Conservation (phyloP, 53 echinoderm and acorn worm genomes). For the Echinarachnius parma region DNA sequence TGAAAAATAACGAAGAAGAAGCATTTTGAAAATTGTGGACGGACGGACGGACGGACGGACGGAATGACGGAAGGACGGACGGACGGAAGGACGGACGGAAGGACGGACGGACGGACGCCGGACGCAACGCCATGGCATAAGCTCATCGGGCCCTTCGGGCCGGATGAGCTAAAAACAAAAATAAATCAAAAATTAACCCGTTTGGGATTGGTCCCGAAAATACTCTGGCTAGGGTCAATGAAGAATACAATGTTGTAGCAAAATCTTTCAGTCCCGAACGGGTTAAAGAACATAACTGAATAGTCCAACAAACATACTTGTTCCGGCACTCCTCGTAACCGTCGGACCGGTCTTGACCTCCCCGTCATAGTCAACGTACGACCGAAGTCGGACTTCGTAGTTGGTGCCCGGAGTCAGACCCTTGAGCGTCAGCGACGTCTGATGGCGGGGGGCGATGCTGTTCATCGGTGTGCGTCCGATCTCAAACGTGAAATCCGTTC, state of each 20-base stretch:
- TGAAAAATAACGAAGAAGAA: too few species aligned
- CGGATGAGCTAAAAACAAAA: too few species aligned
- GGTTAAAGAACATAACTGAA: too few species aligned
- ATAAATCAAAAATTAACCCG: too few species aligned
- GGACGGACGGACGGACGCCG: too few species aligned
- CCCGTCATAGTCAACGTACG: conserved; percentile 14
- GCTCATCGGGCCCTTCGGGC: not conserved
- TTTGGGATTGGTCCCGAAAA: too few species aligned
- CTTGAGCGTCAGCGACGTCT: conserved; percentile 22
- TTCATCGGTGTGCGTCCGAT: conserved; percentile 54
- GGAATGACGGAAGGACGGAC: not conserved
- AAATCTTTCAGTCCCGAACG: too few species aligned
- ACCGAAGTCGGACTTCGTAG: conserved; percentile 36
- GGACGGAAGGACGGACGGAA: not conserved
- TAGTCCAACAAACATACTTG: conserved; percentile 3
- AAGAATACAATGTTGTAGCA: too few species aligned
- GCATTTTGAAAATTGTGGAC: too few species aligned
- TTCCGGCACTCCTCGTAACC: not conserved
- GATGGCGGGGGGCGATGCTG: conserved; percentile 16
- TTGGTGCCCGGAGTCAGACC: conserved; percentile 40
- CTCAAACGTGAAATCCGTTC: not conserved
- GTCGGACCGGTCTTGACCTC: not conserved
- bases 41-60: too few species aligned
- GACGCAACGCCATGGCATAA: too few species aligned
- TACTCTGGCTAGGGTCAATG: too few species aligned